A percentile compares a stretch with the other conserved stretches of the same genome.
Evolutionary conservation across 2,888 invertebrate genomes (phyloP).

Genomic region (Pogonocherus hispidulus): DNA sequence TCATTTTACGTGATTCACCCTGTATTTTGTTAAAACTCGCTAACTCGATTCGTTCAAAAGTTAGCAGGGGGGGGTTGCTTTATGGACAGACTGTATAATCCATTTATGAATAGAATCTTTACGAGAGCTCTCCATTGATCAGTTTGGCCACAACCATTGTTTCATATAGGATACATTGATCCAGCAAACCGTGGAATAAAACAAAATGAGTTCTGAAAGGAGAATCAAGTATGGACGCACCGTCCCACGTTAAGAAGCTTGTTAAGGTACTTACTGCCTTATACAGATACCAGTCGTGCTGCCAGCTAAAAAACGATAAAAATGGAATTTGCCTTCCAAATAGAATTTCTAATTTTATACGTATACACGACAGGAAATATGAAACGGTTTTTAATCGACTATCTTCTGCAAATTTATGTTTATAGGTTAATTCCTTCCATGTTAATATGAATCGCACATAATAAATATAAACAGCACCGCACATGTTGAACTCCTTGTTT

Average conservation of each 20-base stretch:
- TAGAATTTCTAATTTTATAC: conserved; percentile 44
- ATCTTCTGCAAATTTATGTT: conserved; percentile 33
- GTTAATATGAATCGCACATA: conserved; percentile 17
- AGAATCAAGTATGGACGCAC: conserved; percentile 51
- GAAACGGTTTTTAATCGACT: conserved; percentile 23
- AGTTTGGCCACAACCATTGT: conserved; percentile 50
- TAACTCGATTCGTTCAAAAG: too few species aligned
- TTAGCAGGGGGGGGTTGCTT: too few species aligned
- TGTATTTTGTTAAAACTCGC: too few species aligned
- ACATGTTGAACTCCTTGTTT: not conserved
- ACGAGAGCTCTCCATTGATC: conserved; percentile 55
- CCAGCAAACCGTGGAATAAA: conserved; percentile 44
- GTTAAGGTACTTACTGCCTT: conserved; percentile 50
- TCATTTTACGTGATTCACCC: too few species aligned
- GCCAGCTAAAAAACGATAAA: conserved; percentile 45
- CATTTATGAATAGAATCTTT: conserved; percentile 48
- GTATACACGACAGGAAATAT: conserved; percentile 39
- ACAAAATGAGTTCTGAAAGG: conserved; percentile 50
- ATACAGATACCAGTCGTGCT: conserved; percentile 51
- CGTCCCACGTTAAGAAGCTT: conserved; percentile 52
- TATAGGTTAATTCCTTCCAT: conserved; percentile 33
- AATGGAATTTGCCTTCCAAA: conserved; percentile 47
- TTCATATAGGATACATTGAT: conserved; percentile 43
- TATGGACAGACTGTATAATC: not conserved
- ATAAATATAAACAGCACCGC: not conserved